Percentiles rank a stretch among this genome's conserved stretches.
Conservation (phyloP, 2,888 invertebrate species). For the Leuctra nigra region DNA sequence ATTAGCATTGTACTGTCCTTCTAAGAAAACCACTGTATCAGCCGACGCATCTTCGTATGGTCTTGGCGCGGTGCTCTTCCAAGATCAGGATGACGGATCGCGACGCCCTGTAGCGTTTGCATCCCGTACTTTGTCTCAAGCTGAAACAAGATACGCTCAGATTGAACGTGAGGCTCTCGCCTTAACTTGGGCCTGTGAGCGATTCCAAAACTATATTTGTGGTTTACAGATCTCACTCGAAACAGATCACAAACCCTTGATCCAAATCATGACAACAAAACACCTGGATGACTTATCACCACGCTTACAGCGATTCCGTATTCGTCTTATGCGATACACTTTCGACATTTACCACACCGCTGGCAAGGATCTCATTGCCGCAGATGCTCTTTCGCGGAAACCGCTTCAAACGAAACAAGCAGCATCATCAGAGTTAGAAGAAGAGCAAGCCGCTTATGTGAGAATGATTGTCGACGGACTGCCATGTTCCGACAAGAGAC, state of each 20-base stretch:
- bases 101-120: constrained; percentile 20
- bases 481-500: background rate
- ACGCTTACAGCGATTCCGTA: background rate
- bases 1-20: constrained; percentile 20
- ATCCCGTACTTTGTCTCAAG: constrained; percentile 26
- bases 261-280: no score
- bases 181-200: background rate
- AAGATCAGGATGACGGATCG: constrained; percentile 23
- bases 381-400: constrained; percentile 3
- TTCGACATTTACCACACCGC: background rate
- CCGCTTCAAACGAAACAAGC: background rate
- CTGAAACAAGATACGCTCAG: constrained; percentile 19
- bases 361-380: constrained; percentile 3
- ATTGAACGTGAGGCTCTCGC: constrained; percentile 13
- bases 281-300: background rate
- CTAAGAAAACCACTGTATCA: constrained; percentile 23
- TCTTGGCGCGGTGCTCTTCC: constrained; percentile 26
- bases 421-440: background rate
- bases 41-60: constrained; percentile 29
- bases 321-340: background rate
- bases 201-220: background rate
- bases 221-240: background rate
- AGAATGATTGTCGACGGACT: background rate
- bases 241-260: constrained; percentile 18
- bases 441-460: background rate